phyloP scores from a whole-genome alignment of 2,888 invertebrate genomes.

The Caradrina clavipalpis region DNA sequence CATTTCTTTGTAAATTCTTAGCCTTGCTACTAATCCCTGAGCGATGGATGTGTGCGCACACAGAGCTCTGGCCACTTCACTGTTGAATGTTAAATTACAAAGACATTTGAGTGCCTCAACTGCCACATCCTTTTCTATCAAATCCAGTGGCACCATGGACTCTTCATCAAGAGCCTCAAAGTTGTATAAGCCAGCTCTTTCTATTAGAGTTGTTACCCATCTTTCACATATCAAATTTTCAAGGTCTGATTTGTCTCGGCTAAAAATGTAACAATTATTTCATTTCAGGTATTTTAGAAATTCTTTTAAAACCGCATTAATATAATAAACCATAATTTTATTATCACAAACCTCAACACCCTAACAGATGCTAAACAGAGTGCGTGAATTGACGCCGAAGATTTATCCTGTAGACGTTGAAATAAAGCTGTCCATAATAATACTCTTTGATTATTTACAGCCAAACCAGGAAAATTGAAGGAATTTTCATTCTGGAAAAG shows the following conservation, averaged over 20 bases:
- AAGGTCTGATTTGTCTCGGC: slow-evolving; percentile 95
- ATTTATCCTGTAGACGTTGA: slow-evolving; percentile 88
- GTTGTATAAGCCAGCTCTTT: slow-evolving; percentile 92
- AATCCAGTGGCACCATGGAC: slow-evolving; percentile 75
- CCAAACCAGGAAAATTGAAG: slow-evolving; percentile 92
- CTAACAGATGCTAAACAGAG: slow-evolving; percentile 92
- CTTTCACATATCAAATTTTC: slow-evolving; percentile 93
- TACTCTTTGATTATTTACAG: slow-evolving; percentile 87
- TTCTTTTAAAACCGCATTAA: neutral
- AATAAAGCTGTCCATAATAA: slow-evolving; percentile 92
- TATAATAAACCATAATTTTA: neutral
- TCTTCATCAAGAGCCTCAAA: slow-evolving; percentile 81
- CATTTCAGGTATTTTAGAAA: neutral
- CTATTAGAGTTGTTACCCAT: slow-evolving; percentile 93
- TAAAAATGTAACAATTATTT: slow-evolving; percentile 76
- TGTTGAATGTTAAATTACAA: slow-evolving; percentile 96
- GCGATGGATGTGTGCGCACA: slow-evolving; percentile 92
- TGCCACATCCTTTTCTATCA: slow-evolving; percentile 89
- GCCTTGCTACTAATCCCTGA: slow-evolving; percentile 93
- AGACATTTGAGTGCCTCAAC: slow-evolving; percentile 97
- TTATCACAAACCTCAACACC: slow-evolving; percentile 92
- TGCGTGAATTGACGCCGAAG: slow-evolving; percentile 84
- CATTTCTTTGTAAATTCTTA: slow-evolving; percentile 93
- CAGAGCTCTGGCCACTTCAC: slow-evolving; percentile 82
- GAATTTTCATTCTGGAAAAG: slow-evolving; percentile 86